phyloP scores from a whole-genome alignment of 2,888 invertebrate genomes.

The Tenthredo mesomela region DNA sequence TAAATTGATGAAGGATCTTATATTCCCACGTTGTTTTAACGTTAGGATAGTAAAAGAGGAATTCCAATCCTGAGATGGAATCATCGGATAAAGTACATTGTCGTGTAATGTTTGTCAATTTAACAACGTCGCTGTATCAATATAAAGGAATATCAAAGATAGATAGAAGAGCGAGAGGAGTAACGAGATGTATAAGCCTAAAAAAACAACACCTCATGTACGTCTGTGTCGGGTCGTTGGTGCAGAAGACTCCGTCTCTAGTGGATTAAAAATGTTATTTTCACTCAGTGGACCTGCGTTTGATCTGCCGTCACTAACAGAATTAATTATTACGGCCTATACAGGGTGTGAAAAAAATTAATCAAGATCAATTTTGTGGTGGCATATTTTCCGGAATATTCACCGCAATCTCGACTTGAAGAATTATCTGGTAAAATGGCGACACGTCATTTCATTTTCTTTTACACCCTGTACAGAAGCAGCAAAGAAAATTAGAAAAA shows the following conservation, averaged over 20 bases:
- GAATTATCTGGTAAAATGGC: too few species aligned
- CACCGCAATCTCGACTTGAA: too few species aligned
- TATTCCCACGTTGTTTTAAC: neutral
- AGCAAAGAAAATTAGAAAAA: neutral
- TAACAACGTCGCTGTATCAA: neutral
- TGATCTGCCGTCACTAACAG: neutral
- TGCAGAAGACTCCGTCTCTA: neutral
- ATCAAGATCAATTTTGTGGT: too few species aligned
- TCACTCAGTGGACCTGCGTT: neutral
- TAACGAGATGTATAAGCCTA: neutral
- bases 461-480: neutral
- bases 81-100: neutral
- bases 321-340: neutral
- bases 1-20: neutral
- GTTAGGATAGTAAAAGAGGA: neutral
- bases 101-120: neutral
- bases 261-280: neutral
- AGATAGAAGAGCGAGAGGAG: neutral
- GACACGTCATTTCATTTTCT: too few species aligned
- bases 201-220: neutral
- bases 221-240: neutral
- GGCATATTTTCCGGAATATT: too few species aligned
- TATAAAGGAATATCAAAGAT: conserved; percentile 1
- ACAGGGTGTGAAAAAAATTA: too few species aligned
- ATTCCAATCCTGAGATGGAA: neutral